Conservation (phyloP, 2,113 vertebrate species). For the Neodon shergylaensis region DNA sequence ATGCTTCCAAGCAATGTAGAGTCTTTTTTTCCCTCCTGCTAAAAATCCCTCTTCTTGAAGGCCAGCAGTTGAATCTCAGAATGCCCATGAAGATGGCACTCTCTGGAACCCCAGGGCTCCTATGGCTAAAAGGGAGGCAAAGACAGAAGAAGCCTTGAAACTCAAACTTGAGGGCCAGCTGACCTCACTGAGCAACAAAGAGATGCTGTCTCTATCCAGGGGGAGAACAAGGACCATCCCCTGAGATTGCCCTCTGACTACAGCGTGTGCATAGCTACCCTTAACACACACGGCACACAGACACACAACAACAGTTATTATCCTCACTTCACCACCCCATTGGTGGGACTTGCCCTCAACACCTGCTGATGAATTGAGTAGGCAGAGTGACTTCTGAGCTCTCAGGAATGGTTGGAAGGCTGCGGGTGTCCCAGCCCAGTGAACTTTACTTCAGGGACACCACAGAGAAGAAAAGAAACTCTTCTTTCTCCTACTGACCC, state of each 20-base stretch:
- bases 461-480: not conserved
- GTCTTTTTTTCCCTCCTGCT: conserved; percentile 12
- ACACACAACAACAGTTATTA: not conserved
- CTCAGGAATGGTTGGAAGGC: not conserved
- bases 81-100: too few species aligned
- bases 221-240: not conserved
- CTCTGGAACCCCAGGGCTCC: not conserved
- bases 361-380: not conserved
- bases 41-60: not conserved
- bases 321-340: not conserved
- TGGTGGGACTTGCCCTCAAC: not conserved
- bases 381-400: not conserved
- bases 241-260: not conserved
- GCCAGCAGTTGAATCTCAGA: not conserved
- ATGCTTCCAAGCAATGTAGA: not conserved
- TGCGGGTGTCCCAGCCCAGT: rapidly evolving
- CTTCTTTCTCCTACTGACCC: not conserved
- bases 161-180: not conserved
- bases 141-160: not conserved
- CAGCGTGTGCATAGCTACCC: not conserved
- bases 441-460: not conserved
- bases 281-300: not conserved
- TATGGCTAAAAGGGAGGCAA: too few species aligned
- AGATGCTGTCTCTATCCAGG: not conserved
- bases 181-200: not conserved